Evolutionary conservation across 2,888 invertebrate genomes (phyloP).

Genomic region (Tachystola acroxantha): DNA sequence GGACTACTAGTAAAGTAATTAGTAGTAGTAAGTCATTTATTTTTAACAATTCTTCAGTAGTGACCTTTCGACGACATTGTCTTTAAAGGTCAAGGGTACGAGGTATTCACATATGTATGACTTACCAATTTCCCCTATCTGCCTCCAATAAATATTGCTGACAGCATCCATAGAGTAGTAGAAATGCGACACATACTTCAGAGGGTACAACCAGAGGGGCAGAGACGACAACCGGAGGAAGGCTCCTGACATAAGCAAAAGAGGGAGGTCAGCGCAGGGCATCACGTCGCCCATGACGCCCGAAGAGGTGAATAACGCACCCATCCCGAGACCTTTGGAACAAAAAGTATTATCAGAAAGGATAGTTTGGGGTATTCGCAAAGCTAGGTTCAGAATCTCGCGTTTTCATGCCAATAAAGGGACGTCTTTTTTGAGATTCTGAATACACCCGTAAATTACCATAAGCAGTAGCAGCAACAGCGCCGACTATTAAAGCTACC

Average conservation of each 20-base stretch:
- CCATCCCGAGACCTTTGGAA: conserved; percentile 61
- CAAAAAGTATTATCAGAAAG: not conserved
- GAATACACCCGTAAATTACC: no score
- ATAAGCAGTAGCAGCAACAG: conserved; percentile 52
- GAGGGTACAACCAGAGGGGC: conserved; percentile 52
- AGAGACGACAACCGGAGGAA: conserved; percentile 61
- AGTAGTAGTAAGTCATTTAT: no score
- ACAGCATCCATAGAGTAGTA: conserved; percentile 71
- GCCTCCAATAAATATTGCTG: conserved; percentile 73
- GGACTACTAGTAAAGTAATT: no score
- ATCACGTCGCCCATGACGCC: conserved; percentile 64
- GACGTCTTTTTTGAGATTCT: no score
- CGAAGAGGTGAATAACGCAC: conserved; percentile 59
- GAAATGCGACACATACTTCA: conserved; percentile 73
- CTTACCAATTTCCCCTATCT: conserved; percentile 66
- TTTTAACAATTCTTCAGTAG: no score
- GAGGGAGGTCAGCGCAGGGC: conserved; percentile 64
- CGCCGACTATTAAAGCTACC: conserved; percentile 31
- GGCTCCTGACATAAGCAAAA: conserved; percentile 68
- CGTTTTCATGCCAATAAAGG: no score
- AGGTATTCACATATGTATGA: no score
- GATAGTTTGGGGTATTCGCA: no score
- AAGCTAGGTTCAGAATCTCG: no score
- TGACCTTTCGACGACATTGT: no score
- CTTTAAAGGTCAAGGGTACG: no score